Conservation (phyloP, 2,888 invertebrate genomes). For the Pandemis corylana region DNA sequence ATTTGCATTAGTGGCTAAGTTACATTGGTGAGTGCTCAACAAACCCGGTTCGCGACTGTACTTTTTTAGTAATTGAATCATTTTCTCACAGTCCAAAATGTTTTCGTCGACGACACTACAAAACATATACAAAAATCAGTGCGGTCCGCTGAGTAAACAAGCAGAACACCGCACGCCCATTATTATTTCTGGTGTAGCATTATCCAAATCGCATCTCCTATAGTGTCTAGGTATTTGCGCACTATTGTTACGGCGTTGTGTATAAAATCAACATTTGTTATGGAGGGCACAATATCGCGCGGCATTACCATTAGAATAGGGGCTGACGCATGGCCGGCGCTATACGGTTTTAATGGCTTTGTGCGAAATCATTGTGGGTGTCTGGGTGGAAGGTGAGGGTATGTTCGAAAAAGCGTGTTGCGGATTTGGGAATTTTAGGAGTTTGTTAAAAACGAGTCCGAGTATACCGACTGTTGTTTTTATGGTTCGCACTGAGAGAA, state of each 20-base stretch:
- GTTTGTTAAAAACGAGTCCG: not conserved
- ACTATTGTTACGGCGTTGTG: slow-evolving; percentile 85
- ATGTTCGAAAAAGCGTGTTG: slow-evolving; percentile 9
- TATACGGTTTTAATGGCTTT: slow-evolving; percentile 50
- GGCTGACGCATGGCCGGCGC: slow-evolving; percentile 77
- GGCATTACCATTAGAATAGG: slow-evolving; percentile 83
- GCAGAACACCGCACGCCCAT: slow-evolving; percentile 70
- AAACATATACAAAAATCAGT: slow-evolving; percentile 48
- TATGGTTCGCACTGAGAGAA: not conserved
- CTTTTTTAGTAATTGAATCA: not conserved
- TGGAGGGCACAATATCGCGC: slow-evolving; percentile 78
- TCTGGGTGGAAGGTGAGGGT: slow-evolving; percentile 15
- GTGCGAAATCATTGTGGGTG: slow-evolving; percentile 41
- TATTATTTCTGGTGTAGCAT: slow-evolving; percentile 78
- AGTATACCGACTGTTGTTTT: not conserved
- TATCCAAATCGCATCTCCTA: slow-evolving; percentile 84
- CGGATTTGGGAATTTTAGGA: not conserved
- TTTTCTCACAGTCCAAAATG: not conserved
- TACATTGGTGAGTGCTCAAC: no score
- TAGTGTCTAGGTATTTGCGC: slow-evolving; percentile 84
- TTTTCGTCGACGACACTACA: slow-evolving; percentile 27
- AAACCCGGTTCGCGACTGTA: no score
- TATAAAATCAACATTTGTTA: slow-evolving; percentile 86
- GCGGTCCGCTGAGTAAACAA: slow-evolving; percentile 63
- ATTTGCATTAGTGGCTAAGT: no score